These are phyloP conservation scores for Aspidoscelis tigris DNA, from an alignment of 2,113 vertebrate genomes.

Conservation along the genomic window DNA sequence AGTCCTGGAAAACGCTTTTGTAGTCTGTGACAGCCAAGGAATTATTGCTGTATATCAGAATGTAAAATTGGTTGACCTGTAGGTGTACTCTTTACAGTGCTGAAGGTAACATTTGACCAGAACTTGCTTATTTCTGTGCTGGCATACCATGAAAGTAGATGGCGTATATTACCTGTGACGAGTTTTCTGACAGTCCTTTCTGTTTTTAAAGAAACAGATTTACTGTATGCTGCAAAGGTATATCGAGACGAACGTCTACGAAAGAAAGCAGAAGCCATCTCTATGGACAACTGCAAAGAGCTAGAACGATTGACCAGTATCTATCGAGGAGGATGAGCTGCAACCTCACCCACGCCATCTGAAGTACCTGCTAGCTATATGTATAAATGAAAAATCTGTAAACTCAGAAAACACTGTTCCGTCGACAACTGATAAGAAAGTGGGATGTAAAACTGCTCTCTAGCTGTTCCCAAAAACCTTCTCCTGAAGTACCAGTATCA, in stretches of 20 bases:
- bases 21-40: background rate
- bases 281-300: slow-evolving; percentile 97
- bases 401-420: slow-evolving; percentile 73
- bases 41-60: background rate
- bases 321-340: slow-evolving; percentile 88
- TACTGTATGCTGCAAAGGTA: slow-evolving; percentile 93
- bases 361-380: slow-evolving; percentile 45
- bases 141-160: background rate
- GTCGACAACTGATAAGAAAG: slow-evolving; percentile 68
- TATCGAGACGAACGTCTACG: slow-evolving; percentile 93
- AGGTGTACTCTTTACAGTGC: background rate
- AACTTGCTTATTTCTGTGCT: background rate
- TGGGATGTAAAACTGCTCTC: slow-evolving; percentile 75
- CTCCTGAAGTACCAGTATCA: slow-evolving; percentile 69
- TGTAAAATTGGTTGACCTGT: background rate
- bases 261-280: slow-evolving; percentile 92
- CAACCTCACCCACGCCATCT: background rate
- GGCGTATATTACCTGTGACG: background rate
- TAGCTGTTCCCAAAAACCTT: slow-evolving; percentile 76
- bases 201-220: slow-evolving; percentile 88
- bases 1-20: background rate
- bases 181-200: slow-evolving; percentile 35
- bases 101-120: background rate
- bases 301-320: slow-evolving; percentile 91
- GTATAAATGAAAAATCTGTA: slow-evolving; percentile 56